phyloP scores from a whole-genome alignment of 2,113 vertebrate species.

The Gadus macrocephalus region DNA sequence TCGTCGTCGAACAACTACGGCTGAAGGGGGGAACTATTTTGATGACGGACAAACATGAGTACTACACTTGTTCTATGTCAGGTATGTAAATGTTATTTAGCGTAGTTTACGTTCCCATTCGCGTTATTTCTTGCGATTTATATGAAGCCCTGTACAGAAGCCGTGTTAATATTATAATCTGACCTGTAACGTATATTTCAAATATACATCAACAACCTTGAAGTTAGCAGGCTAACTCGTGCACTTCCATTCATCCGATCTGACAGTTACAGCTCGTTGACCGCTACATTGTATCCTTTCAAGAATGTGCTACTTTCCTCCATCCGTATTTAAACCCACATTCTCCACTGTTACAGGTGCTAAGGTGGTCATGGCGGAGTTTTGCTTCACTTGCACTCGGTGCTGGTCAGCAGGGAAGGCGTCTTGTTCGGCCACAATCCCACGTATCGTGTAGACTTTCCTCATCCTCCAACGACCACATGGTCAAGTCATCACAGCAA shows the following conservation, averaged over 20 bases:
- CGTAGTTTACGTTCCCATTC: no score
- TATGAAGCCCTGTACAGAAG: no score
- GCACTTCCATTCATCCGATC: not conserved
- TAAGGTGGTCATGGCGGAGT: constrained; percentile 37
- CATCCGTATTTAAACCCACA: no score
- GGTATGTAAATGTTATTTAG: constrained; percentile 34
- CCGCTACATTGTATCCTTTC: no score
- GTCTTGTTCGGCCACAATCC: not conserved
- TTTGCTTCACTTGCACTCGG: not conserved
- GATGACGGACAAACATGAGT: constrained; percentile 54
- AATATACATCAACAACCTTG: constrained; percentile 1
- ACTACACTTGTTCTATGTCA: not conserved
- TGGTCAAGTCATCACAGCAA: not conserved
- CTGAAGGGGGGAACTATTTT: constrained; percentile 29
- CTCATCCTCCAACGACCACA: constrained; percentile 34
- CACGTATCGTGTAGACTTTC: constrained; percentile 6
- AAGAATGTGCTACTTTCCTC: no score
- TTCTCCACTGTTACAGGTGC: constrained; percentile 39
- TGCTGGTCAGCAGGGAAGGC: constrained; percentile 5
- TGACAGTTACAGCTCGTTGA: no score
- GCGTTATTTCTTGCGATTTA: no score
- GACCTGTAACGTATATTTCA: not conserved
- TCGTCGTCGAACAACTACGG: not conserved
- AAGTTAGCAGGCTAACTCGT: constrained; percentile 14
- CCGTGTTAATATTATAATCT: not conserved